phyloP scores from a whole-genome alignment of 2,888 invertebrate species.

The Chironomus tentans region DNA sequence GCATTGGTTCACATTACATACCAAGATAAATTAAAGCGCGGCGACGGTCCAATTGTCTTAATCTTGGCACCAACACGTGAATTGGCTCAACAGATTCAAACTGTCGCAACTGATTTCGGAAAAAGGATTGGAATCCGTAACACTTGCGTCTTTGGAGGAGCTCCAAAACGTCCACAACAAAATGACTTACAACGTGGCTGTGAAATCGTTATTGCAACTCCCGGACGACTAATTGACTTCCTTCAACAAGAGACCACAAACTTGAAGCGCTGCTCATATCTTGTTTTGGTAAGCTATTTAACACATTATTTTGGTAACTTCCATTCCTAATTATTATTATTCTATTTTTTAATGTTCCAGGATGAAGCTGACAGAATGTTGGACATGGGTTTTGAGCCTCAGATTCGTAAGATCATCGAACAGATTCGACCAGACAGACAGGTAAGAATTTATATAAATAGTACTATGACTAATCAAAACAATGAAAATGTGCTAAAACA shows the following conservation, averaged over 20 bases:
- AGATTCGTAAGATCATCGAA: constrained; percentile 91
- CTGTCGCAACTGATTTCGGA: constrained; percentile 90
- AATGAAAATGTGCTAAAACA: too few relatives aligned
- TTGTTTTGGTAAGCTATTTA: constrained; percentile 35
- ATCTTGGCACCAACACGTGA: constrained; percentile 85
- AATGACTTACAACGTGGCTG: constrained; percentile 76
- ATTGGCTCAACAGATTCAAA: constrained; percentile 82
- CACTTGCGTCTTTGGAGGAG: constrained; percentile 96
- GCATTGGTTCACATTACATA: constrained; percentile 92
- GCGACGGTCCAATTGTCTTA: constrained; percentile 88
- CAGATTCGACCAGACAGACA: constrained; percentile 87
- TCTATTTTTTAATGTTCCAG: too few relatives aligned
- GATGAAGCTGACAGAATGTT: constrained; percentile 93
- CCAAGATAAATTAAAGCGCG: constrained; percentile 72
- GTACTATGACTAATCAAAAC: too few relatives aligned
- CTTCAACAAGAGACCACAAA: constrained; percentile 75
- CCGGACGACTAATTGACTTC: constrained; percentile 91
- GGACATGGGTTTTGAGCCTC: constrained; percentile 98
- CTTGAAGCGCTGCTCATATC: constrained; percentile 75
- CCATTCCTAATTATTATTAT: too few relatives aligned
- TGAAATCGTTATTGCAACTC: constrained; percentile 91
- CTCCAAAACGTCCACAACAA: constrained; percentile 89
- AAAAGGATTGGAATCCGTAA: constrained; percentile 77
- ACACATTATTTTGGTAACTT: background rate
- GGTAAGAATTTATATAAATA: constrained; percentile 36